These are phyloP conservation scores for Lepidothrix coronata DNA, from an alignment of 2,113 vertebrate species.

Conservation along the genomic window DNA sequence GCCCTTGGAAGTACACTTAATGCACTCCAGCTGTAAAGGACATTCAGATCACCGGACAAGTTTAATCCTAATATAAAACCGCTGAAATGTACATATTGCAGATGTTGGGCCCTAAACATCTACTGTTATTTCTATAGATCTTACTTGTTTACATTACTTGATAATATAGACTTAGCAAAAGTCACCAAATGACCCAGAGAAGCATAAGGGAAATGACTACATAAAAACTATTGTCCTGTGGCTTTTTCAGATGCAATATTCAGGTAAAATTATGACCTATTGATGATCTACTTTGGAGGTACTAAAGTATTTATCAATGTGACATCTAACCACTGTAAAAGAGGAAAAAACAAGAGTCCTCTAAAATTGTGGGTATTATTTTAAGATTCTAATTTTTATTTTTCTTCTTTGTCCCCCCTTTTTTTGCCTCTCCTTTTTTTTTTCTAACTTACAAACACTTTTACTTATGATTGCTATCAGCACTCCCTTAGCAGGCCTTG, in stretches of 20 bases:
- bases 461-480: neutral
- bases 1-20: neutral
- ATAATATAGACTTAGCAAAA: neutral
- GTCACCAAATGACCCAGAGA: neutral
- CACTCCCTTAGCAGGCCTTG: neutral
- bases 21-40: neutral
- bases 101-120: neutral
- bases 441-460: neutral
- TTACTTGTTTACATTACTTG: neutral
- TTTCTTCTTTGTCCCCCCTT: rapidly evolving
- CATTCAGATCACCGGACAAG: neutral
- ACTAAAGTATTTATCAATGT: neutral
- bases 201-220: neutral
- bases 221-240: neutral
- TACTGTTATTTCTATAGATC: neutral
- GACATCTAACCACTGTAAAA: neutral
- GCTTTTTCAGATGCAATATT: neutral
- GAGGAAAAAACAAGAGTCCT: neutral
- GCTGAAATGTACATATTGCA: neutral
- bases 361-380: neutral
- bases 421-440: neutral
- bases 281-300: neutral
- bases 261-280: neutral
- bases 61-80: neutral
- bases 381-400: neutral